Evolutionary conservation across 2,888 invertebrate genomes (phyloP).

Genomic region (Vanessa cardui): DNA sequence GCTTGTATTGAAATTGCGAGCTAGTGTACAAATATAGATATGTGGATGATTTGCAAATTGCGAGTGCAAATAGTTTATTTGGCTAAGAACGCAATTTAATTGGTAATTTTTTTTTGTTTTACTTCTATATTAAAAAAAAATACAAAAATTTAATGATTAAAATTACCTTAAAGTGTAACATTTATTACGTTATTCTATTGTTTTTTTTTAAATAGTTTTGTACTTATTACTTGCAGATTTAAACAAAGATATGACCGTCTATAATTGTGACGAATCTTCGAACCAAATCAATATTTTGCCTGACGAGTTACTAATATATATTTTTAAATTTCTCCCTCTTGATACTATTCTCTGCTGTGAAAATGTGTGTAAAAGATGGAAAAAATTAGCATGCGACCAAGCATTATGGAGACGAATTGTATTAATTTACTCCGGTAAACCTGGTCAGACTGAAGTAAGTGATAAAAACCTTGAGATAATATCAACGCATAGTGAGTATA

Average conservation of each 20-base stretch:
- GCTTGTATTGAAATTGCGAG: conserved; percentile 15
- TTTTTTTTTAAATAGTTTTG: no score
- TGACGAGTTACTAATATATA: conserved; percentile 66
- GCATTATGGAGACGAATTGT: conserved; percentile 63
- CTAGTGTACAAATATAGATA: conserved; percentile 50
- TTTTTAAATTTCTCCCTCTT: conserved; percentile 66
- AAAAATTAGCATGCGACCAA: conserved; percentile 57
- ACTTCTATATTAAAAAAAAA: background rate
- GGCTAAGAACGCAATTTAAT: background rate
- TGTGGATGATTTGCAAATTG: conserved; percentile 56
- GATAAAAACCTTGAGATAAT: conserved; percentile 61
- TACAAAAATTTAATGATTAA: background rate
- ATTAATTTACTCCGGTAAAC: conserved; percentile 67
- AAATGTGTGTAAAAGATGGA: conserved; percentile 68
- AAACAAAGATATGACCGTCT: conserved; percentile 31
- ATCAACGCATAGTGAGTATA: conserved; percentile 56
- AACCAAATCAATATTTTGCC: conserved; percentile 58
- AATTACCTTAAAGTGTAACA: background rate
- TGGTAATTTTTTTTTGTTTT: background rate
- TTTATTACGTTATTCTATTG: no score
- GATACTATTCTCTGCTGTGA: conserved; percentile 64
- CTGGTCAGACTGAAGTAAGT: conserved; percentile 62
- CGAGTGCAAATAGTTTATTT: background rate
- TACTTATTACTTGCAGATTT: no score
- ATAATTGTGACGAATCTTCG: conserved; percentile 11